Evolutionary conservation across 2,113 vertebrate genomes (phyloP).

Genomic region (Datnioides undecimradiatus): DNA sequence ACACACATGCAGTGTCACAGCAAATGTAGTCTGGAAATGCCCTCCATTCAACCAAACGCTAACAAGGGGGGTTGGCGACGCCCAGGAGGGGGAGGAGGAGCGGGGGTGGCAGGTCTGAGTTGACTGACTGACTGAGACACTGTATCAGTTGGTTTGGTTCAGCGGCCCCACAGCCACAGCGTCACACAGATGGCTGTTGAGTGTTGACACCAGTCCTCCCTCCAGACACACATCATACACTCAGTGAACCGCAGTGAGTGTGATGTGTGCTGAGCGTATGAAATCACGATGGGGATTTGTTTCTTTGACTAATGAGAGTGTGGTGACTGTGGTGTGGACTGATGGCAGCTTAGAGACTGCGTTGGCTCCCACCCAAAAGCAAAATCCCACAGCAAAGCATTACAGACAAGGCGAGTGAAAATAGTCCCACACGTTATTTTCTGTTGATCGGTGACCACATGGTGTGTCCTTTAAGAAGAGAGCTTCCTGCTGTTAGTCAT

Average conservation of each 20-base stretch:
- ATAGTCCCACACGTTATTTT: too few species aligned
- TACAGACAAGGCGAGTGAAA: neutral
- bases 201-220: slow-evolving; percentile 53
- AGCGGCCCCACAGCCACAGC: slow-evolving; percentile 26
- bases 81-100: slow-evolving; percentile 8
- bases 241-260: slow-evolving; percentile 29
- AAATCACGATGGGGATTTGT: neutral
- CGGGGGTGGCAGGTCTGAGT: neutral
- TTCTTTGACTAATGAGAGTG: neutral
- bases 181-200: slow-evolving; percentile 57
- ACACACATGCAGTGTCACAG: neutral
- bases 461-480: neutral
- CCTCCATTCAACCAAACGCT: slow-evolving; percentile 31
- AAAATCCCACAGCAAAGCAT: neutral
- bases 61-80: slow-evolving; percentile 34
- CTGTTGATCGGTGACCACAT: neutral
- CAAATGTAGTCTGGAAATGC: slow-evolving; percentile 27
- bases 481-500: neutral
- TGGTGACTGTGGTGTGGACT: neutral
- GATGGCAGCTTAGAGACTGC: neutral
- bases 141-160: slow-evolving; percentile 28
- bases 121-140: slow-evolving; percentile 41
- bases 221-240: slow-evolving; percentile 48
- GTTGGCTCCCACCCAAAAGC: neutral
- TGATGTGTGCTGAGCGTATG: neutral